phyloP scores from a whole-genome alignment of 2,113 vertebrate genomes.

The Leucosticte australis region DNA sequence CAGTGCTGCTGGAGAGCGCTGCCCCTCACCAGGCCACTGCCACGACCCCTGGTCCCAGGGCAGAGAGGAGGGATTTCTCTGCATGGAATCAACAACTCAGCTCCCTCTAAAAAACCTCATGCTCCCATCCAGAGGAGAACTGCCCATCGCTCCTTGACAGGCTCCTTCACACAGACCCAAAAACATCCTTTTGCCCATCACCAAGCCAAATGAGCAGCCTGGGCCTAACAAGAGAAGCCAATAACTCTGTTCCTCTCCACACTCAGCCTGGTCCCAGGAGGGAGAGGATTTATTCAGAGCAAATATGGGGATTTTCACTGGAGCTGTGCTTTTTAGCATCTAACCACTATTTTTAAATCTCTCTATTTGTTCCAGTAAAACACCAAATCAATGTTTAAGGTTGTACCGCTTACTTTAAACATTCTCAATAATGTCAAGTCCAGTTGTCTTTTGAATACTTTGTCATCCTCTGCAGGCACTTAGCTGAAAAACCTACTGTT shows the following conservation, averaged over 20 bases:
- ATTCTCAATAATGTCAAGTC: neutral
- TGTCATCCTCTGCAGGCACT: neutral
- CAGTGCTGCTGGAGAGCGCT: fast-evolving
- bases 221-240: neutral
- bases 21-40: fast-evolving
- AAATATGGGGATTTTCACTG: neutral
- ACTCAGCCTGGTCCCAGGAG: neutral
- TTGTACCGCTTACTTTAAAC: slow-evolving; percentile 10
- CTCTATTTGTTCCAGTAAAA: neutral
- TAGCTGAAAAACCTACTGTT: neutral
- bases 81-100: fast-evolving
- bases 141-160: neutral
- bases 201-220: neutral
- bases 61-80: neutral
- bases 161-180: neutral
- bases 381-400: neutral
- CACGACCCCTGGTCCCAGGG: neutral
- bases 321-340: neutral
- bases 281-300: neutral
- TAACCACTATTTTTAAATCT: neutral
- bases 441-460: slow-evolving; percentile 10
- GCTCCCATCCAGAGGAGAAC: neutral
- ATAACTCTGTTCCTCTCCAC: neutral
- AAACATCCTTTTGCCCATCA: neutral
- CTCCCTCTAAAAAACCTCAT: neutral